Base-by-base conservation (phyloP, 2,888 invertebrate genomes). In the Druceiella hillmani region DNA sequence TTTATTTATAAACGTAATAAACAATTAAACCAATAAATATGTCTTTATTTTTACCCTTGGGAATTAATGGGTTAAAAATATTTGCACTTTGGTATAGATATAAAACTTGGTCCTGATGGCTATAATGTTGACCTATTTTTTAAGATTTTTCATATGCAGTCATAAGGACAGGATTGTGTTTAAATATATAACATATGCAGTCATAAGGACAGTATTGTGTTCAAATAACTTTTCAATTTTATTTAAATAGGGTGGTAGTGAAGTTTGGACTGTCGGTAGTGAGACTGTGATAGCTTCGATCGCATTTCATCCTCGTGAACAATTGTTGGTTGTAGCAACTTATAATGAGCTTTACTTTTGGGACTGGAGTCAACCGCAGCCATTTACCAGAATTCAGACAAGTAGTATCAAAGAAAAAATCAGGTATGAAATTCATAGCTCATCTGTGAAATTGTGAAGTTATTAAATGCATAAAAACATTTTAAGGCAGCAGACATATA, bases 341-440 rank as follows among this genome's bases (percentile, higher is more conserved):
- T 80, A 76, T 55, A 89, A 89, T 67, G 82, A 86, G 58, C 71
- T 92, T 5, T 82, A 86, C 57, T 89, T 91, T 61, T 92, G 91
- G 91, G 87, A 91, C 56, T 91, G 91, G 90, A 81, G 80, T 52
- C 77, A 79, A 50, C 76, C 83, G 2, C 75, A 81, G 39, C 87
- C 87, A 1, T 85, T 86, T 56, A 81, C 83, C 33, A 79, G 79
- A 55, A 79, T 84, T 41, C 75, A 77, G 17, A 90, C 90, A n/a
- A 76, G 74, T 44, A 80, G 78, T 57, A 74, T 80, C 13, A 83
- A 81, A 61, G 89, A 90, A 61, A 86, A 87, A 79, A 84, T 90
- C 51, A 76, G 84, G 84, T 85, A 59, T 51, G 70, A 56, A 20
- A 28, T 38, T 28, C 13, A 20, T 30, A 9, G 20, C 31, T 35